Percentiles rank a stretch among this genome's conserved stretches.
Conservation (phyloP, 2,113 vertebrate species). For the Eretmochelys imbricata region DNA sequence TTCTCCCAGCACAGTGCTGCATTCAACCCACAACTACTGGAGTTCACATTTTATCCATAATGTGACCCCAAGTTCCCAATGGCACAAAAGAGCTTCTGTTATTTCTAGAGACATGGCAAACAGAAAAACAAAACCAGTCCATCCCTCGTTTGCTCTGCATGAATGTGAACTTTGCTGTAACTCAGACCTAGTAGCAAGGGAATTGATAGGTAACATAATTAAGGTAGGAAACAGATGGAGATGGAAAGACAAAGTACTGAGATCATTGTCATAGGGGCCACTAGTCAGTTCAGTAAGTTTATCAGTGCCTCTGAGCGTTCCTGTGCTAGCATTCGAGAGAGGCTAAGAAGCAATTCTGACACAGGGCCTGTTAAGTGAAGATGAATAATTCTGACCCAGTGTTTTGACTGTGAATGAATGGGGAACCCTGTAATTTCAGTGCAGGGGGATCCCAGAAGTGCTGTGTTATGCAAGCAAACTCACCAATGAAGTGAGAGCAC, state of each 20-base stretch:
- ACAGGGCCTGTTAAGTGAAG: conserved; percentile 22
- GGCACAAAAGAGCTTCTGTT: conserved; percentile 3
- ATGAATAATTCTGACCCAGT: conserved; percentile 30
- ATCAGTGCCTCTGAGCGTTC: neutral
- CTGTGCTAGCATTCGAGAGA: neutral
- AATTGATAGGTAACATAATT: conserved; percentile 8
- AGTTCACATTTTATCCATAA: conserved; percentile 9
- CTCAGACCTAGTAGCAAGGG: neutral
- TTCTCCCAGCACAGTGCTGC: neutral
- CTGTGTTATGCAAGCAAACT: conserved; percentile 41
- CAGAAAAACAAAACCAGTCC: conserved; percentile 14
- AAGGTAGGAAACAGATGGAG: neutral
- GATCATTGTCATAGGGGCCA: neutral
- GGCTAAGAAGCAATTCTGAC: neutral
- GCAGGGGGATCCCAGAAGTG: conserved; percentile 31
- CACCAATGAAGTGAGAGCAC: neutral
- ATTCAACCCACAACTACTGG: neutral
- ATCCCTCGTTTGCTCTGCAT: neutral
- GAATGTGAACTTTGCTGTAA: neutral
- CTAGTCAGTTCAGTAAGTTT: neutral
- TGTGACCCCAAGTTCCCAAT: neutral
- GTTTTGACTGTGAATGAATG: conserved; percentile 34
- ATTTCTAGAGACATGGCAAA: neutral
- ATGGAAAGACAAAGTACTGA: neutral
- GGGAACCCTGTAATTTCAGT: conserved; percentile 45